Evolutionary conservation across 1,140 invertebrate genomes (phyloP).

Genomic region (Chrysomallon squamiferum): DNA sequence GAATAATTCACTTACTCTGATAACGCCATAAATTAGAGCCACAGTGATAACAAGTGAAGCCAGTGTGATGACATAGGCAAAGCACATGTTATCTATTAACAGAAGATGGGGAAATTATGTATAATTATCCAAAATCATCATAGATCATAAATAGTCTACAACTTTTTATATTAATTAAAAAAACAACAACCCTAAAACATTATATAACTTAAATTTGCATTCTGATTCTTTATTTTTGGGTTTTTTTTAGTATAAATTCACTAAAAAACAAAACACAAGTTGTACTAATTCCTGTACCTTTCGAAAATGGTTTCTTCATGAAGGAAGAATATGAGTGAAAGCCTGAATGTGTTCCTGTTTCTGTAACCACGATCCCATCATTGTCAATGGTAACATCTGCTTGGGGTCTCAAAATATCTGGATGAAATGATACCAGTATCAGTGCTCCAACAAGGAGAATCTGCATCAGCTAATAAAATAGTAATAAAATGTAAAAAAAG

Average conservation of each 20-base stretch:
- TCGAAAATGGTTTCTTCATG: background rate
- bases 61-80: constrained; percentile 78
- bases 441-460: constrained; percentile 31
- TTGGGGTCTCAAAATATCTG: constrained; percentile 31
- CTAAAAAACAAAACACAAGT: too few relatives aligned
- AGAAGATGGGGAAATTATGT: too few relatives aligned
- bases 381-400: constrained; percentile 10
- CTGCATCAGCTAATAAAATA: constrained; percentile 31
- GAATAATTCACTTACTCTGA: constrained; percentile 55
- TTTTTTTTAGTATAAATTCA: too few relatives aligned
- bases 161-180: too few relatives aligned
- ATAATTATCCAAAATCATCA: background rate
- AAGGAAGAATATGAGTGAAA: background rate
- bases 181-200: too few relatives aligned
- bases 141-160: background rate
- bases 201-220: too few relatives aligned
- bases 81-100: constrained; percentile 78
- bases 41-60: constrained; percentile 80
- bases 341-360: constrained; percentile 9
- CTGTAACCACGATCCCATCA: constrained; percentile 29
- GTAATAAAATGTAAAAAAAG: background rate
- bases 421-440: constrained; percentile 34
- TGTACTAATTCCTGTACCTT: too few relatives aligned
- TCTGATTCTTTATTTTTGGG: too few relatives aligned
- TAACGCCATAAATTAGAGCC: constrained; percentile 82